These are phyloP conservation scores for Macheiramphus alcinus DNA, from an alignment of 2,113 vertebrate genomes.

Conservation along the genomic window DNA sequence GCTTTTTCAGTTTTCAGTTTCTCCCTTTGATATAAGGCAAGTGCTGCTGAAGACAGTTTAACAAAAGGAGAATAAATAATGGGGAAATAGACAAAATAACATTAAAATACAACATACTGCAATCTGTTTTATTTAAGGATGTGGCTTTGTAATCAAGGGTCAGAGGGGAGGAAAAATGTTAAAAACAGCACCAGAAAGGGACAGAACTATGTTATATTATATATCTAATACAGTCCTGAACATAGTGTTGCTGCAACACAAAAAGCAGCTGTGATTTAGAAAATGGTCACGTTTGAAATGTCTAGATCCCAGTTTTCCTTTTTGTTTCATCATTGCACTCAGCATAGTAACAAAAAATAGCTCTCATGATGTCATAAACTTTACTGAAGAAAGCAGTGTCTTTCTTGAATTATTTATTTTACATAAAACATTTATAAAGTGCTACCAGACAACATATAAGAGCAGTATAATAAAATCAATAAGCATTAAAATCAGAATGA, in stretches of 20 bases:
- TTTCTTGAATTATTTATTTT: constrained; percentile 60
- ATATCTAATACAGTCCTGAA: neutral
- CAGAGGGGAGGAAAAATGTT: neutral
- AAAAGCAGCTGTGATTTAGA: constrained; percentile 6
- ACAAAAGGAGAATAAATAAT: neutral
- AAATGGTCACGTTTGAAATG: constrained; percentile 24
- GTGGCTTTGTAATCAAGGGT: neutral
- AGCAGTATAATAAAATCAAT: constrained; percentile 40
- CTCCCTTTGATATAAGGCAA: neutral
- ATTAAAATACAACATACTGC: neutral
- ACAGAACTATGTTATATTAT: neutral
- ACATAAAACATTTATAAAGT: constrained; percentile 56
- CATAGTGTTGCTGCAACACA: neutral
- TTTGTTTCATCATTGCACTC: constrained; percentile 32
- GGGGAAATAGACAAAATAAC: neutral
- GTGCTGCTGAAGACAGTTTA: neutral
- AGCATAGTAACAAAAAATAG: constrained; percentile 22
- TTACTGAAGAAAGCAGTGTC: constrained; percentile 16
- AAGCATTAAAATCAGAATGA: constrained; percentile 36
- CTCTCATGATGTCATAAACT: constrained; percentile 57
- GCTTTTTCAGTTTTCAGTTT: neutral
- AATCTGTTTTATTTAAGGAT: neutral
- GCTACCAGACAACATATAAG: constrained; percentile 13
- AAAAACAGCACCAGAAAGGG: neutral
- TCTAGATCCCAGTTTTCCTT: neutral